Evolutionary conservation across 1,140 invertebrate genomes (phyloP), one percentile per base, ranked within the genome.

Genomic region (Heliothis virescens): DNA sequence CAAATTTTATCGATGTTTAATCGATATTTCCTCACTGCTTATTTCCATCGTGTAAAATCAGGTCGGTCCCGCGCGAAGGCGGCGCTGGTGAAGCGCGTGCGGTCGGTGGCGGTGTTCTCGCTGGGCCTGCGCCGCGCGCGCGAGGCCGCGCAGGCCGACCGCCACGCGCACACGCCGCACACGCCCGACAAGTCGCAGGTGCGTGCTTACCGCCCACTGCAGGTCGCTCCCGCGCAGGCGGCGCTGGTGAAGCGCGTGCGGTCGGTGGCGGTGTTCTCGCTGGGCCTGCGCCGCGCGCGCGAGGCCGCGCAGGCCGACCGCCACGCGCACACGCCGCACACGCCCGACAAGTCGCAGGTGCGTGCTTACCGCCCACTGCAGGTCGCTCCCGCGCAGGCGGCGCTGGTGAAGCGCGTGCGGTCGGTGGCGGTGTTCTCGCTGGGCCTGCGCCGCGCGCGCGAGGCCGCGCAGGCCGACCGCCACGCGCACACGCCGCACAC

Each of bases 341-440:
- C 93, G 53, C 87, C 94, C 16, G 90, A 92, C 41, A 95, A 29
- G 87, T 91, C 34, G 88, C 90, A 21, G 55, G 91, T 91, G n/a
- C 73, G 79, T 71, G 59, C 13, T 11, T 7, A 11, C n/a, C n/a
- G n/a, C n/a, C n/a, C n/a, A n/a, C n/a, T n/a, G n/a, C 82, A 94
- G 92, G 91, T 78, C 92, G 92, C 10, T 93, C 96, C 2, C 95
- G 97, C 52, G 96, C 97, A 97, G 80, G 96, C 97, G 63, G 96
- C 96, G 81, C 89, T 98, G 60, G 97, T 98, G 92, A 98, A 98
- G 89, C 95, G 97, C 62, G 97, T 97, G 4, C 95, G 97, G 11
- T 97, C 97, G 1, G 97, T 98, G 34, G 97, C 97, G 10, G 97
- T 98, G 82, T 98, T 98, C 90, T 98, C 97, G 1, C 90, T 98